Base-by-base conservation (phyloP, 2,797 vertebrate species). In the Ibycter americanus region DNA sequence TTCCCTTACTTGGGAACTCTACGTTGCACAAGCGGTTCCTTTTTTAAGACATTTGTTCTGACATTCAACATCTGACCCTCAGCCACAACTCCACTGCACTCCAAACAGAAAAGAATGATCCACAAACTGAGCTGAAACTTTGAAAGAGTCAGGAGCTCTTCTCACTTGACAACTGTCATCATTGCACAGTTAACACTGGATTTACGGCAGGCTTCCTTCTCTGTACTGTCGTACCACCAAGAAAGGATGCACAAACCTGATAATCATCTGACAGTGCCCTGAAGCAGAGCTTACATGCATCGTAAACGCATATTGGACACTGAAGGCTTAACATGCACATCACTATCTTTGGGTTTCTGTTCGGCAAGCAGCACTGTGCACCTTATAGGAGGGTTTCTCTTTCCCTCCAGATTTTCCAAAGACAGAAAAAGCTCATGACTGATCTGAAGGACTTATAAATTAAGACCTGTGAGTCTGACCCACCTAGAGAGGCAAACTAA, bases 151-250 rank as follows among this genome's bases (percentile, higher is more conserved):
- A 44, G 44, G 44, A 44, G 44, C 44, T 44, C 44, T 44, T 73
- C 63, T 40, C 49, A 9, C 44, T 12, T 17, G 25, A 36, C 56
- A 44, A 7, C 55, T 42, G n/a, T 3, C 20, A 20, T 21, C 40
- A 9, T 1, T 21, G 42, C 65, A 8, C n/a, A 11, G 14, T 7
- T 36, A 31, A 16, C 2, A 6, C 4, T 0, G 17, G 32, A 54
- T 38, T 42, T 65, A 5, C 0, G 15, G 76, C 81, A n/a, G 49
- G 55, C 29, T 72, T 36, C 47, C 59, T 77, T 65, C 70, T 36
- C 46, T 11, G 2, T 12, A 12, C 15, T 2, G 2, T 26, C 49
- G 20, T 23, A 22, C 42, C 46, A 31, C 51, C 15, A 6, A n/a
- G 49, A 17, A 12, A 12, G 9, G 63, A 49, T 3, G n/a, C 40